phyloP scores from a whole-genome alignment of 1,140 invertebrate species.

The Eurytemora carolleeae region DNA sequence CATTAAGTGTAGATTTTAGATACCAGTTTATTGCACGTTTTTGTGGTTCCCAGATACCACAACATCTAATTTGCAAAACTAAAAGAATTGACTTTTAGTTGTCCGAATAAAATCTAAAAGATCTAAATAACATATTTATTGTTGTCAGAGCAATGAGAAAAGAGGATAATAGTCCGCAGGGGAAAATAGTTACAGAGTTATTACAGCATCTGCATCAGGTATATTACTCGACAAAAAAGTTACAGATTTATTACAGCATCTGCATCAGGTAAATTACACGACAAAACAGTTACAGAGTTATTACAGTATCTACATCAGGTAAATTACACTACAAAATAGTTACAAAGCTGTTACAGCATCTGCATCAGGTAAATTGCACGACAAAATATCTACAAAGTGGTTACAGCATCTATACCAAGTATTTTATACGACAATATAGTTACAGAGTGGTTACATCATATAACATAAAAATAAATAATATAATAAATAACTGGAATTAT shows the following conservation, averaged over 20 bases:
- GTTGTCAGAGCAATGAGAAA: constrained; percentile 80
- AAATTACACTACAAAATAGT: constrained; percentile 85
- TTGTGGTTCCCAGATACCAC: no score
- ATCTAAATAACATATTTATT: constrained; percentile 15
- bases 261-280: constrained; percentile 90
- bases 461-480: no score
- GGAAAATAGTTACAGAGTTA: constrained; percentile 85
- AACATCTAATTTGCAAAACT: no score
- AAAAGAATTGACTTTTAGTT: no score
- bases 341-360: constrained; percentile 85
- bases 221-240: constrained; percentile 85
- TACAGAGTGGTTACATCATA: constrained; percentile 87
- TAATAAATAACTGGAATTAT: no score
- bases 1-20: no score
- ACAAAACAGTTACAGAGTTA: constrained; percentile 84
- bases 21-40: no score
- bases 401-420: constrained; percentile 87
- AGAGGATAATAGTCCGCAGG: constrained; percentile 77
- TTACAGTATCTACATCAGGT: constrained; percentile 87
- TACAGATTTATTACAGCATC: constrained; percentile 85
- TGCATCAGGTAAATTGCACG: constrained; percentile 90
- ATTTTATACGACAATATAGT: constrained; percentile 86
- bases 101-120: no score
- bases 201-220: constrained; percentile 87
- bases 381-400: constrained; percentile 85